Evolutionary conservation across 2,888 invertebrate species (phyloP).

Genomic region (Dasysyrphus tricinctus): DNA sequence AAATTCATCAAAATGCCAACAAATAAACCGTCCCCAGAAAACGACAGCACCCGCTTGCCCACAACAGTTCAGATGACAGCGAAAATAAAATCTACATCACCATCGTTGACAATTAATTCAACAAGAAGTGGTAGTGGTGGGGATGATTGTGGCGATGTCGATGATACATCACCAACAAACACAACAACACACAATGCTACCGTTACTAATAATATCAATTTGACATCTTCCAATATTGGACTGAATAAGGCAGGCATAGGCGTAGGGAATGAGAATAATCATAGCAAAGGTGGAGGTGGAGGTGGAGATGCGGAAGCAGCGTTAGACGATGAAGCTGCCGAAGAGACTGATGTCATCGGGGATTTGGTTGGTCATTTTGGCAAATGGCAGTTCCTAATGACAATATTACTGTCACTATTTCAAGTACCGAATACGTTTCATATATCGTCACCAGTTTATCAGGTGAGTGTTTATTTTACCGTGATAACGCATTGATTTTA

Average conservation of each 20-base stretch:
- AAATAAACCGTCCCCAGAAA: conserved; percentile 81
- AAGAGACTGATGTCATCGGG: conserved; percentile 87
- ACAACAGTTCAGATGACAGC: conserved; percentile 71
- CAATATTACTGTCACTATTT: conserved; percentile 89
- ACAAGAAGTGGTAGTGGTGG: conserved; percentile 6
- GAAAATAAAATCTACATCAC: conserved; percentile 71
- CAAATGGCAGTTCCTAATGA: conserved; percentile 90
- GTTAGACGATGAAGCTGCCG: conserved; percentile 79
- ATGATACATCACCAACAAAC: conserved; percentile 50
- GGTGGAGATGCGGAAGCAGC: background rate
- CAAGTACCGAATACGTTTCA: conserved; percentile 93
- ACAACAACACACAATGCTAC: conserved; percentile 73
- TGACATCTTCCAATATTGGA: conserved; percentile 46
- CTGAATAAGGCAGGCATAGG: conserved; percentile 20
- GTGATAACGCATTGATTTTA: too few relatives aligned
- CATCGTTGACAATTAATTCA: conserved; percentile 67
- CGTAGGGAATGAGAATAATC: conserved; percentile 33
- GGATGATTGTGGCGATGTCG: background rate
- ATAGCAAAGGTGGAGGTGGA: conserved; percentile 32
- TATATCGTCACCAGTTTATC: conserved; percentile 90
- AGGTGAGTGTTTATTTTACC: conserved; percentile 83
- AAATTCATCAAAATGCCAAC: conserved; percentile 82
- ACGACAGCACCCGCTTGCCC: conserved; percentile 72
- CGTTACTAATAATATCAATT: conserved; percentile 51
- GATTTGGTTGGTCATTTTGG: conserved; percentile 90